Percentiles rank a stretch among this genome's conserved stretches.
These are phyloP conservation scores for Illadopsis cleaveri DNA, from an alignment of 2,113 vertebrate genomes.

Conservation along the genomic window DNA sequence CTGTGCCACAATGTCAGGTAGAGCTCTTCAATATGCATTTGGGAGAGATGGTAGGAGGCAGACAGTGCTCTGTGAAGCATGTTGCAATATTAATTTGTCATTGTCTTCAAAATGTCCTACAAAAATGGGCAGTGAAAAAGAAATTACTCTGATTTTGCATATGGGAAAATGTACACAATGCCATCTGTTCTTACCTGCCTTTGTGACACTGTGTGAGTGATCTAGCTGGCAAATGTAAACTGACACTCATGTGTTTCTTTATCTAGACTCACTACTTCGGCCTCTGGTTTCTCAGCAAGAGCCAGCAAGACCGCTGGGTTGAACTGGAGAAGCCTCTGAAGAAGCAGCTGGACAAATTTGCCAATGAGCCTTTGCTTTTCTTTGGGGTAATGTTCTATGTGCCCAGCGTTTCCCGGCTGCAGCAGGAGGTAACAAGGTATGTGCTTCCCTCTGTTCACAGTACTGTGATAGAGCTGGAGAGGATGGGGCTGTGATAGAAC, in stretches of 20 bases:
- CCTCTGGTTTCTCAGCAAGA: constrained; percentile 94
- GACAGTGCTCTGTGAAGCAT: not conserved
- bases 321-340: constrained; percentile 97
- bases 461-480: not conserved
- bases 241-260: constrained; percentile 28
- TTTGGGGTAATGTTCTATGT: constrained; percentile 99
- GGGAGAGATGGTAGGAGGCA: not conserved
- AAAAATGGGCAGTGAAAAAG: not conserved
- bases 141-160: not conserved
- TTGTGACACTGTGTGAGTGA: not conserved
- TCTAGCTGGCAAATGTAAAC: not conserved
- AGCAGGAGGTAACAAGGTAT: constrained; percentile 94
- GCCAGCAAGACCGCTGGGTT: constrained; percentile 91
- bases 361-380: constrained; percentile 93
- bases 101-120: not conserved
- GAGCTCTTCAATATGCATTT: not conserved
- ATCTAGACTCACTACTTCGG: constrained; percentile 92
- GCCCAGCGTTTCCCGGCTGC: constrained; percentile 88
- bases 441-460: not conserved
- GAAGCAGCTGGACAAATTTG: constrained; percentile 98
- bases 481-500: not conserved
- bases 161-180: not conserved
- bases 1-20: not conserved
- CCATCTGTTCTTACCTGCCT: not conserved
- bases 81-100: not conserved